Base-by-base conservation (phyloP, 2,888 invertebrate species). In the Tiliacea aurago region DNA sequence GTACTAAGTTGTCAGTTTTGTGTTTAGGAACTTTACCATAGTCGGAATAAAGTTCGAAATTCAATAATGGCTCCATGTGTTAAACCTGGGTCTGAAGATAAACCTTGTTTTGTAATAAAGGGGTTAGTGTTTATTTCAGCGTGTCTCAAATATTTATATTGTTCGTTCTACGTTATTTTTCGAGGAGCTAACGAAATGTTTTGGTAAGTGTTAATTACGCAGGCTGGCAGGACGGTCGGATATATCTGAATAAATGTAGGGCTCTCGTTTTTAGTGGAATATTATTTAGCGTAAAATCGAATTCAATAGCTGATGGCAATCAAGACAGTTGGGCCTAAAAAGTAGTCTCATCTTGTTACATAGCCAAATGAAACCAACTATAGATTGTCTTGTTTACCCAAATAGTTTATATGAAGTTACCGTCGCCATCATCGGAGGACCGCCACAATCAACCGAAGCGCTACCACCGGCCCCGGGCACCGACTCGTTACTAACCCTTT, bases 71-170 rank as follows among this genome's bases (percentile, higher is more conserved):
- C n/a, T n/a, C n/a, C n/a, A n/a, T n/a, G n/a, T n/a, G n/a, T n/a
- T n/a, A n/a, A n/a, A n/a, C n/a, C n/a, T n/a, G n/a, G n/a, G n/a
- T n/a, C n/a, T n/a, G n/a, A n/a, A n/a, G n/a, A n/a, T n/a, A n/a
- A n/a, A n/a, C n/a, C n/a, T n/a, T n/a, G n/a, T n/a, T n/a, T n/a
- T n/a, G n/a, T n/a, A n/a, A n/a, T n/a, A n/a, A n/a, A n/a, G n/a
- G n/a, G n/a, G n/a, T n/a, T n/a, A n/a, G n/a, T 74, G 70, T 67
- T 72, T 9, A 70, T 72, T 68, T 43, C 49, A 63, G 69, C 49
- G 43, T 75, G 55, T 55, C 13, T 33, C 33, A 68, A 49, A 74
- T 59, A 56, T 67, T 20, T 56, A 37, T 67, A 47, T 75, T 75
- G 49, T 69, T 62, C 45, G 56, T 37, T 51, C 28, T 49, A 53